Percentiles rank a stretch among this genome's conserved stretches.
These are phyloP conservation scores for Herminia tarsipennalis DNA, from an alignment of 2,888 invertebrate species.

Conservation along the genomic window DNA sequence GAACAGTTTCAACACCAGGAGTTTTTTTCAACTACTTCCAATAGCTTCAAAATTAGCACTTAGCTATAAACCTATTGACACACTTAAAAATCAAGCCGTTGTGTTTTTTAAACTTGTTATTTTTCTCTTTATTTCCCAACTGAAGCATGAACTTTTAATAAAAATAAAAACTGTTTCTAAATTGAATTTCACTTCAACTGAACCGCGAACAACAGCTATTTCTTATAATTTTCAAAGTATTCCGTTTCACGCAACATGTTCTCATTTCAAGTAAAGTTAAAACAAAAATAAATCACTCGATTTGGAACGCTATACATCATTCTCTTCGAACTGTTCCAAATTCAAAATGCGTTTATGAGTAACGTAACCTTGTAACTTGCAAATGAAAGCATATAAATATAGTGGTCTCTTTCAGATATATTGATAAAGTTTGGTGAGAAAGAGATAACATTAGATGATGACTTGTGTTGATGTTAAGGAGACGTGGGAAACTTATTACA, in stretches of 20 bases:
- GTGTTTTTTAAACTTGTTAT: too few relatives aligned
- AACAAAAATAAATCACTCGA: conserved; percentile 37
- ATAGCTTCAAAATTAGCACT: too few relatives aligned
- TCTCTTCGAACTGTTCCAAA: conserved; percentile 38
- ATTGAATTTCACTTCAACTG: not conserved
- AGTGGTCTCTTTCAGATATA: conserved; percentile 5
- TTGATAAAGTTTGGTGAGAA: conserved; percentile 4
- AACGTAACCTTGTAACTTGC: conserved; percentile 22
- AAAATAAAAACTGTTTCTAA: not conserved
- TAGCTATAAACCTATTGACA: too few relatives aligned
- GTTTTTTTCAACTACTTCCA: too few relatives aligned
- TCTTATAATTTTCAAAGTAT: conserved; percentile 6
- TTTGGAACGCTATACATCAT: conserved; percentile 36
- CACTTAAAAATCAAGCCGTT: too few relatives aligned
- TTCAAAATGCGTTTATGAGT: conserved; percentile 35
- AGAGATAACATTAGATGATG: conserved; percentile 13
- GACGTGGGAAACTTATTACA: conserved; percentile 34
- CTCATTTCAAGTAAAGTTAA: not conserved
- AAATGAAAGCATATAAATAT: conserved; percentile 10
- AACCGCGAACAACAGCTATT: not conserved
- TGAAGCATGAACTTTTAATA: too few relatives aligned
- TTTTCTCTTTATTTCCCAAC: too few relatives aligned
- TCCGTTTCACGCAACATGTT: not conserved
- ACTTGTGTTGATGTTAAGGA: conserved; percentile 24
- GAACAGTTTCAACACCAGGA: too few relatives aligned